Conservation (phyloP, 2,797 vertebrate species). For the Esox masquinongy region DNA sequence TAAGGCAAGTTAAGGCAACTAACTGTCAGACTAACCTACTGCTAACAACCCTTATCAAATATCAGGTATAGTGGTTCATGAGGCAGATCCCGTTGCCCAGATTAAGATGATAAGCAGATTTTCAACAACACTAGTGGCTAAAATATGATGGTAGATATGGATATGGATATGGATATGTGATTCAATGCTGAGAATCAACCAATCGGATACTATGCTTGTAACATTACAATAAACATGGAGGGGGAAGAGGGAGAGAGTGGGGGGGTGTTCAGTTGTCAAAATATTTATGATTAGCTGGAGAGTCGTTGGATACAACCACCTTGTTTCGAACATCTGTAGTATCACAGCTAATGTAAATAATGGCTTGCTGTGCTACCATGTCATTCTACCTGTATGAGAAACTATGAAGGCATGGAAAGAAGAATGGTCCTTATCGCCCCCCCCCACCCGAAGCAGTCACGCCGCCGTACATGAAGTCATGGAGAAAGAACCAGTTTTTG, state of each 20-base stretch:
- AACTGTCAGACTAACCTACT: too few relatives aligned
- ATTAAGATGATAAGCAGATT: slow-evolving; percentile 12
- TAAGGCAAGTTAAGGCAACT: too few relatives aligned
- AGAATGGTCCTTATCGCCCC: slow-evolving; percentile 61
- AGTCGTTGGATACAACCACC: slow-evolving; percentile 67
- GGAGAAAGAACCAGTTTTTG: slow-evolving; percentile 47
- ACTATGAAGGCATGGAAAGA: slow-evolving; percentile 24
- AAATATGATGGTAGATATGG: too few relatives aligned
- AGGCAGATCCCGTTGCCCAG: slow-evolving; percentile 14
- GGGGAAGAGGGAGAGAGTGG: slow-evolving; percentile 39
- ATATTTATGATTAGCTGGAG: slow-evolving; percentile 66
- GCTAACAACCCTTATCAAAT: too few relatives aligned
- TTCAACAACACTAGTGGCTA: too few relatives aligned
- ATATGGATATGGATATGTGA: too few relatives aligned
- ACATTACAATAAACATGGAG: background rate
- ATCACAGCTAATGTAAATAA: slow-evolving; percentile 73
- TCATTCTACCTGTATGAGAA: slow-evolving; percentile 55
- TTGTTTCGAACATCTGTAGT: slow-evolving; percentile 76
- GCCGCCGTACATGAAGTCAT: slow-evolving; percentile 53
- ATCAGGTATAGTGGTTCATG: background rate
- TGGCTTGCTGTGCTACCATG: slow-evolving; percentile 64
- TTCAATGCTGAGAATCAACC: too few relatives aligned
- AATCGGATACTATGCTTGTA: too few relatives aligned
- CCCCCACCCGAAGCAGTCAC: slow-evolving; percentile 74
- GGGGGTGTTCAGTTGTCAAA: slow-evolving; percentile 69